These are phyloP conservation scores for Drosophila insularis DNA, from an alignment of 1,140 invertebrate species.

Conservation along the genomic window DNA sequence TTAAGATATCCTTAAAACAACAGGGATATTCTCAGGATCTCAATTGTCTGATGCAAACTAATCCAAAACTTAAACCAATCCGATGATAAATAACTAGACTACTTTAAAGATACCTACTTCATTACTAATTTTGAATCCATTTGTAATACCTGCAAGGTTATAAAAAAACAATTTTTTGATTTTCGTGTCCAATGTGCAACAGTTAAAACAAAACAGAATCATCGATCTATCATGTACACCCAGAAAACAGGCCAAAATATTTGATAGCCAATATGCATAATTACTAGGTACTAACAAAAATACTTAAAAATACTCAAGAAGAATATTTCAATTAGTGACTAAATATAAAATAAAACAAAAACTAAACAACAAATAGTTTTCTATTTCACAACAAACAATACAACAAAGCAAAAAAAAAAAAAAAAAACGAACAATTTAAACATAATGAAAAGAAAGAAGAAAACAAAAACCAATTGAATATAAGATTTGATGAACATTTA, in stretches of 20 bases:
- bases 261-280: slow-evolving; percentile 67
- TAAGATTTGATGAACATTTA: slow-evolving; percentile 72
- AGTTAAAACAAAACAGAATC: slow-evolving; percentile 31
- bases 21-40: too few species aligned
- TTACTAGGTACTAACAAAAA: slow-evolving; percentile 40
- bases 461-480: slow-evolving; percentile 65
- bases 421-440: slow-evolving; percentile 27
- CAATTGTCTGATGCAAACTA: too few species aligned
- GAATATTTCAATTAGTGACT: slow-evolving; percentile 65
- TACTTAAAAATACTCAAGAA: slow-evolving; percentile 51
- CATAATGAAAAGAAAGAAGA: slow-evolving; percentile 25
- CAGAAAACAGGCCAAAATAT: slow-evolving; percentile 65
- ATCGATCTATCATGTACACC: slow-evolving; percentile 56
- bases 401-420: slow-evolving; percentile 11
- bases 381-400: slow-evolving; percentile 55
- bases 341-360: slow-evolving; percentile 10
- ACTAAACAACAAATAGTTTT: slow-evolving; percentile 65
- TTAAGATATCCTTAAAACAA: too few species aligned
- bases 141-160: not conserved
- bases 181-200: slow-evolving; percentile 48
- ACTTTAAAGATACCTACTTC: too few species aligned
- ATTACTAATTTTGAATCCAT: not conserved
- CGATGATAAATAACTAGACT: too few species aligned
- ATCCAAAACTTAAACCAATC: too few species aligned
- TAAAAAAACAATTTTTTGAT: slow-evolving; percentile 39